Base-by-base conservation (phyloP, 2,888 invertebrate species). In the Platycheirus rosarum region DNA sequence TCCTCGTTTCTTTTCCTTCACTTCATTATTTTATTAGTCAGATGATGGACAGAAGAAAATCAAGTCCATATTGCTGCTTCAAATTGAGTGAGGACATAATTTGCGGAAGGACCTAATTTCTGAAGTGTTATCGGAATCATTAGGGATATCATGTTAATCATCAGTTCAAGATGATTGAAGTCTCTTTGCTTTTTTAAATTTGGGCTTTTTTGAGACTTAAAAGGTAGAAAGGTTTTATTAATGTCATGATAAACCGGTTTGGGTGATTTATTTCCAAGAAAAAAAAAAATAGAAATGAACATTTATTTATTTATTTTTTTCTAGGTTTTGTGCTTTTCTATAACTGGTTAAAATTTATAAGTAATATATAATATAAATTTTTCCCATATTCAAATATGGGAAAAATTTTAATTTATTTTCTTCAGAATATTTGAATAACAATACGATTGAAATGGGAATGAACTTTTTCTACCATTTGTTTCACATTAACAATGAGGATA, bases 41-140 rank as follows among this genome's bases (percentile, higher is more conserved):
- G 14, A 40, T 40, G 57, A 57, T 23, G 18, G 57, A 40, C 9
- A 40, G 26, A 70, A 75, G 51, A 78, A 70, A 53, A 65, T 7
- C 13, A 23, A 42, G 57, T 65, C 69, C 60, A 32, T 75, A 75
- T 66, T 66, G 53, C 65, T 32, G 49, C 46, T 66, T 65, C 60
- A 66, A 80, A 75, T 70, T 80, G 70, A 75, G 65, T 75, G 75
- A 75, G 57, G 68, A 74, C 79, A 66, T 78, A 74, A 74, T 74
- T 69, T 55, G 42, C 55, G 75, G 49, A 80, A 80, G 74, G 29
- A 73, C 71, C 71, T 57, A 69, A 63, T 80, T 70, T 69, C 69
- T 73, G 57, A 80, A 75, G 69, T 75, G 62, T 69, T 75, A 80
- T 80, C 63, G 60, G 37, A 80, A 66, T 70, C 80, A 80, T 80